Conservation (phyloP, 2,888 invertebrate species). For the Embidobia sp. region DNA sequence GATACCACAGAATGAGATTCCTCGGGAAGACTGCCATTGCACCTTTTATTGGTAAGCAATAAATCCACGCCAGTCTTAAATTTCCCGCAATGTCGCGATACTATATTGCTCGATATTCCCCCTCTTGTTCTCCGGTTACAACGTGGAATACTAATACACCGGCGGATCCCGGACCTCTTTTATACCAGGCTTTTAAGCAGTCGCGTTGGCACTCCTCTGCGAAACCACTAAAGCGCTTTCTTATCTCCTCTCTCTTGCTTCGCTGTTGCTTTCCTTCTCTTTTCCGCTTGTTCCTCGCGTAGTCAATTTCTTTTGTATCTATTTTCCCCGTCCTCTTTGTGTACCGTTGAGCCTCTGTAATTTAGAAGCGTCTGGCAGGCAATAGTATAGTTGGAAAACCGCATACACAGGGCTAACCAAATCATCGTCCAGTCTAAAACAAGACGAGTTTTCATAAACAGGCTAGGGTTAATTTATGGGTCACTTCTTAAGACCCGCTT, state of each 20-base stretch:
- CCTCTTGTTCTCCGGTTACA: slow-evolving; percentile 49
- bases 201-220: slow-evolving; percentile 55
- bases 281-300: not conserved
- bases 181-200: slow-evolving; percentile 61
- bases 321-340: not conserved
- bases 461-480: slow-evolving; percentile 27
- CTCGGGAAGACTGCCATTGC: no score
- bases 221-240: slow-evolving; percentile 60
- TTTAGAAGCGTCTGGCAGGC: slow-evolving; percentile 46
- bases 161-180: slow-evolving; percentile 46
- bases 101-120: slow-evolving; percentile 60
- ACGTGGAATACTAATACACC: slow-evolving; percentile 59
- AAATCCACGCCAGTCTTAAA: slow-evolving; percentile 58
- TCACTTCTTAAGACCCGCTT: no score
- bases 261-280: not conserved
- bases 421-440: slow-evolving; percentile 11
- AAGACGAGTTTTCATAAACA: no score
- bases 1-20: not conserved
- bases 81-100: slow-evolving; percentile 53
- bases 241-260: slow-evolving; percentile 37
- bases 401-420: slow-evolving; percentile 35
- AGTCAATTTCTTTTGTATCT: not conserved
- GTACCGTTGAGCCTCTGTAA: slow-evolving; percentile 32
- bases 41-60: slow-evolving; percentile 59
- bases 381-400: slow-evolving; percentile 32